phyloP scores from a whole-genome alignment of 2,888 invertebrate genomes.

The Drosophila tanythrix region DNA sequence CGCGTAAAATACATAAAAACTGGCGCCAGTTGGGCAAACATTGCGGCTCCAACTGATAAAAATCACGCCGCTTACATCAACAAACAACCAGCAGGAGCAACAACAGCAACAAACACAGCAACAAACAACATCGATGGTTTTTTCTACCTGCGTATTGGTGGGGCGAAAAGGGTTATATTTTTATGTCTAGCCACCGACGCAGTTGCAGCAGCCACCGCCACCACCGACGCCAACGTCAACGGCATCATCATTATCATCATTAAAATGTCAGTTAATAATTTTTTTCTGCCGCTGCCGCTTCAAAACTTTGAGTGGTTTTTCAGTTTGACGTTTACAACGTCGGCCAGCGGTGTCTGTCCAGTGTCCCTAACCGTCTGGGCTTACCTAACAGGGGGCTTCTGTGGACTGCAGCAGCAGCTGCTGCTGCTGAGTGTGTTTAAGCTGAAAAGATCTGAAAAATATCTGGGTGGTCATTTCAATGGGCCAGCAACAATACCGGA shows the following conservation, averaged over 20 bases:
- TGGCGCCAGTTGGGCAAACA: constrained; percentile 76
- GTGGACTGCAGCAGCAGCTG: constrained; percentile 21
- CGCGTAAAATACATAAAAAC: constrained; percentile 59
- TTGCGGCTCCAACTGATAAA: constrained; percentile 77
- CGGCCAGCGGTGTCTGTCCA: constrained; percentile 31
- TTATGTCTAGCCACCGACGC: constrained; percentile 81
- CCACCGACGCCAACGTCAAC: constrained; percentile 57
- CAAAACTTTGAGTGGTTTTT: constrained; percentile 71
- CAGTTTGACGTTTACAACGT: constrained; percentile 69
- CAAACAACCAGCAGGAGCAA: constrained; percentile 57
- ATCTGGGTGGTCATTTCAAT: constrained; percentile 52
- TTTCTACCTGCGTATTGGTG: constrained; percentile 49
- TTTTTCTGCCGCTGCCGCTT: constrained; percentile 53
- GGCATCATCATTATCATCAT: constrained; percentile 82
- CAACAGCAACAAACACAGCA: constrained; percentile 37
- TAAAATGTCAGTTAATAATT: constrained; percentile 83
- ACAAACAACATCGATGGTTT: constrained; percentile 34
- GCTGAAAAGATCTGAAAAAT: constrained; percentile 28
- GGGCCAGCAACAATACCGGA: constrained; percentile 1
- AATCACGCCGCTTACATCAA: constrained; percentile 81
- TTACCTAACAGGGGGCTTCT: constrained; percentile 41
- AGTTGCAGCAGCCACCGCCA: constrained; percentile 67
- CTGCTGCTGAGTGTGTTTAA: constrained; percentile 36
- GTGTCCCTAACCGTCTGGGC: constrained; percentile 14
- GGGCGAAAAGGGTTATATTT: constrained; percentile 54